These are phyloP conservation scores for Gulo gulo DNA, from an alignment of 2,113 vertebrate genomes.

Conservation along the genomic window DNA sequence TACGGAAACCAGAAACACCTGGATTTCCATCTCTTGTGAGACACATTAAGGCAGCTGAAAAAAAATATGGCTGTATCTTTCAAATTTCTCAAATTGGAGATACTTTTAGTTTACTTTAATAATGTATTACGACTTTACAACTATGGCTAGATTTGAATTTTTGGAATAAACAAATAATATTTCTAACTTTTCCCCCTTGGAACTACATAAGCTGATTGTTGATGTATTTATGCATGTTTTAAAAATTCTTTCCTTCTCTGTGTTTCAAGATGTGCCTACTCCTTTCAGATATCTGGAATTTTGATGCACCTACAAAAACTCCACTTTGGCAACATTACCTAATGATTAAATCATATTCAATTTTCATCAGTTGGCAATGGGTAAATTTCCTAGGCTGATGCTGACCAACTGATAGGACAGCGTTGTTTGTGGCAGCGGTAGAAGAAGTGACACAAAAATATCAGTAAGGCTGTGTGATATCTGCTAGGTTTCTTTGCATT, in stretches of 20 bases:
- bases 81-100: background rate
- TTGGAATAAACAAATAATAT: background rate
- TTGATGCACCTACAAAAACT: conserved; percentile 2
- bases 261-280: background rate
- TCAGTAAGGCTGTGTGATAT: background rate
- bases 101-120: background rate
- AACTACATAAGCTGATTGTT: background rate
- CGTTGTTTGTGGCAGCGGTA: background rate
- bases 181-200: background rate
- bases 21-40: background rate
- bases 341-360: background rate
- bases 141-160: background rate
- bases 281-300: background rate
- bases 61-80: background rate
- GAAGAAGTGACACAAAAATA: background rate
- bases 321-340: background rate
- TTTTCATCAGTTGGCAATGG: background rate
- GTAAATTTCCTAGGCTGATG: background rate
- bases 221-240: background rate
- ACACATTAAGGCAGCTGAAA: background rate
- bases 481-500: background rate
- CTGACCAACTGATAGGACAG: background rate
- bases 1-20: background rate
- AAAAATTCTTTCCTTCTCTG: background rate
- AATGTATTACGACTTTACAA: background rate